Conservation (phyloP, 1,140 invertebrate species). For the Lepidurus arcticus region DNA sequence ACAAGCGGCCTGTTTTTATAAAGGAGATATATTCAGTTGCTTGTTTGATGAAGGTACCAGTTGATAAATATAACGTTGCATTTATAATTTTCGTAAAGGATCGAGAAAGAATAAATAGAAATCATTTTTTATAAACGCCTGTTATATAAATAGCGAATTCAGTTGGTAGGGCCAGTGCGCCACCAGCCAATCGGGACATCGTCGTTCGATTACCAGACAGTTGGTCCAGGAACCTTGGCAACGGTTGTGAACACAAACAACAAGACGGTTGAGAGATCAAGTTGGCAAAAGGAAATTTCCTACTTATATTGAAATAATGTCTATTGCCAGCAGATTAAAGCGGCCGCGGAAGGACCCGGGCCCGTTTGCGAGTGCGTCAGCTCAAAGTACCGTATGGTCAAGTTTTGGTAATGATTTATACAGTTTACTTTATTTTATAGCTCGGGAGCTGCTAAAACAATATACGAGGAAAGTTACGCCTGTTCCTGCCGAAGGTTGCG, state of each 20-base stretch:
- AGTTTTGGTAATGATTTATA: not conserved
- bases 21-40: not conserved
- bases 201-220: not conserved
- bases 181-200: not conserved
- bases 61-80: too few relatives aligned
- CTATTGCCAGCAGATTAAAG: not conserved
- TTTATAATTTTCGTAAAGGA: too few relatives aligned
- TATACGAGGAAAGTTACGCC: not conserved
- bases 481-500: not conserved
- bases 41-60: not conserved
- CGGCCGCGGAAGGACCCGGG: not conserved
- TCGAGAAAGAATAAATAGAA: too few relatives aligned
- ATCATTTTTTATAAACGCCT: too few relatives aligned
- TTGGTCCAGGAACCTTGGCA: not conserved
- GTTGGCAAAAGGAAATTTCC: not conserved
- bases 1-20: not conserved
- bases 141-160: too few relatives aligned
- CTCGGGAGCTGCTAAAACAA: not conserved
- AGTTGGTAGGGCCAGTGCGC: too few relatives aligned
- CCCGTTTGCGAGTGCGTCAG: not conserved
- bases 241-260: conserved; percentile 1
- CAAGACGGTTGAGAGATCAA: not conserved
- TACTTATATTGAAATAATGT: not conserved
- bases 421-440: not conserved
- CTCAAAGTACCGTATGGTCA: not conserved